Conservation (phyloP, 2,113 vertebrate species). For the Semicossyphus pulcher region DNA sequence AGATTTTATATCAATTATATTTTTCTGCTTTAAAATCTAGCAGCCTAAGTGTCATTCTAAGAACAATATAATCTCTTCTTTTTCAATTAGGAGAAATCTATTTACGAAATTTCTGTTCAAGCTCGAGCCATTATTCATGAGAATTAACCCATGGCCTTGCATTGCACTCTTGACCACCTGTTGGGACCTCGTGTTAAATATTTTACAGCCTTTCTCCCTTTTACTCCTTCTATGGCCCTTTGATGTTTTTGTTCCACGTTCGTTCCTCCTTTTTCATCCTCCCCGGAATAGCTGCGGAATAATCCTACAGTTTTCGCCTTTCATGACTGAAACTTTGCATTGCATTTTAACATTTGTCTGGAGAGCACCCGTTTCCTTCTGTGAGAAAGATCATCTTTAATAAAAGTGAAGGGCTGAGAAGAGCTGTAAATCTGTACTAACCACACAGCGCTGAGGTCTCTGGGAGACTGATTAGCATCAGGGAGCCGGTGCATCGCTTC, state of each 20-base stretch:
- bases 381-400: conserved; percentile 96
- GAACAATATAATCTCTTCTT: conserved; percentile 51
- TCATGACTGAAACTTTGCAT: conserved; percentile 95
- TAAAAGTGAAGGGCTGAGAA: conserved; percentile 89
- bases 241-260: conserved; percentile 93
- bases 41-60: conserved; percentile 42
- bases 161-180: conserved; percentile 88
- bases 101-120: conserved; percentile 77
- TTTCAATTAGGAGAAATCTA: conserved; percentile 76
- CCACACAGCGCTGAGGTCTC: conserved; percentile 92
- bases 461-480: conserved; percentile 98
- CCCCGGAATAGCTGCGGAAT: conserved; percentile 88
- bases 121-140: conserved; percentile 62
- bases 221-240: conserved; percentile 81
- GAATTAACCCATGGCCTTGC: conserved; percentile 76
- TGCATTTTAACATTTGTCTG: conserved; percentile 96
- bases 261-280: conserved; percentile 83
- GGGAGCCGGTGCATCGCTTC: conserved; percentile 83
- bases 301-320: conserved; percentile 88
- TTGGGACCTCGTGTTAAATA: conserved; percentile 88
- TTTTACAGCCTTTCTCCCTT: conserved; percentile 86
- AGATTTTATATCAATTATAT: too few species aligned
- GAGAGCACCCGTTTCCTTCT: conserved; percentile 89
- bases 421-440: conserved; percentile 93
- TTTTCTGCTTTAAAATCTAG: conserved; percentile 35